phyloP scores from a whole-genome alignment of 2,113 vertebrate genomes.

The Nematolebias whitei region DNA sequence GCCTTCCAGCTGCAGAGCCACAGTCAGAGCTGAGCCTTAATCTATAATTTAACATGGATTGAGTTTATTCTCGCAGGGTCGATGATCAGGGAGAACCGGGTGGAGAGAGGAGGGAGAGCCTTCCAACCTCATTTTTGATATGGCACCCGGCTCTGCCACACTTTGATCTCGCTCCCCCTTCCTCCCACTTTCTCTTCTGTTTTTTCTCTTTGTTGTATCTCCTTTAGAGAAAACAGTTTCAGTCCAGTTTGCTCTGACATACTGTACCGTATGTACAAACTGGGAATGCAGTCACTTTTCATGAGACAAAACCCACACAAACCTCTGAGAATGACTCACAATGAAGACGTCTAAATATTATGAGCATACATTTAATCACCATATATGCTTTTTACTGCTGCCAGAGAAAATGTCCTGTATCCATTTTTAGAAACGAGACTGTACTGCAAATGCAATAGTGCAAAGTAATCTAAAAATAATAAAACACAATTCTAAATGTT shows the following conservation, averaged over 20 bases:
- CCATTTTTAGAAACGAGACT: conserved; percentile 53
- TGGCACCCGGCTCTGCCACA: conserved; percentile 32
- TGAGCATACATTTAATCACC: conserved; percentile 39
- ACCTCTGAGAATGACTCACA: conserved; percentile 30
- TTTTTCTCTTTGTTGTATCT: conserved; percentile 35
- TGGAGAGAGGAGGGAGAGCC: conserved; percentile 50
- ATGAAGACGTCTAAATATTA: conserved; percentile 35
- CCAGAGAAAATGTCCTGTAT: conserved; percentile 48
- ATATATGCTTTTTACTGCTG: conserved; percentile 26
- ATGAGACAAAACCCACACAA: conserved; percentile 25
- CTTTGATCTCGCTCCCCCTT: conserved; percentile 50
- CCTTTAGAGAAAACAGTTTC: conserved; percentile 22
- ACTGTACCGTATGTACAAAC: conserved; percentile 27
- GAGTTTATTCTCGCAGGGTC: conserved; percentile 69
- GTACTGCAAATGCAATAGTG: conserved; percentile 34
- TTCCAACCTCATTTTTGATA: conserved; percentile 60
- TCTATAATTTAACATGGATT: conserved; percentile 81
- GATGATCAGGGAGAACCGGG: conserved; percentile 57
- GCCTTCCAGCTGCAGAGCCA: conserved; percentile 56
- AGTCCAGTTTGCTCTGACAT: conserved; percentile 16
- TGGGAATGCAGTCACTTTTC: conserved; percentile 27
- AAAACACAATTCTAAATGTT: conserved; percentile 42
- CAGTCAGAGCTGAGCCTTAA: conserved; percentile 67
- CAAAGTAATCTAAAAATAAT: conserved; percentile 69
- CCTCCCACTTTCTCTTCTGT: conserved; percentile 20